phyloP scores from a whole-genome alignment of 1,140 invertebrate genomes.

The Cryptotermes secundus region DNA sequence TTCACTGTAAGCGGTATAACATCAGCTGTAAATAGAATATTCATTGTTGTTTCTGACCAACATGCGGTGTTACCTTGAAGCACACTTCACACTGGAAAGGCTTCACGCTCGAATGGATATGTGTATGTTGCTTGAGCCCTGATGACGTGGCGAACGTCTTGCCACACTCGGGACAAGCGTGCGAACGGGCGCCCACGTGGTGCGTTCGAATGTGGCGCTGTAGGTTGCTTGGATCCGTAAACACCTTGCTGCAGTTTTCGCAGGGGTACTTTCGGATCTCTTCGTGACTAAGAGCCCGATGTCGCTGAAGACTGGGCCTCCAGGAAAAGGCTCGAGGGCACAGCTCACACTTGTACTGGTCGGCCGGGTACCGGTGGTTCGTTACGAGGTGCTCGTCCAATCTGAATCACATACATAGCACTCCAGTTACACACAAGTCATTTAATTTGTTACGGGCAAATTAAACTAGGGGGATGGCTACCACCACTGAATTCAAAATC shows the following conservation, averaged over 20 bases:
- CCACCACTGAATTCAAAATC: too few relatives aligned
- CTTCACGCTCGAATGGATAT: conserved; percentile 98
- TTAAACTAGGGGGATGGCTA: too few relatives aligned
- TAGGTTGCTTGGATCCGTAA: conserved; percentile 93
- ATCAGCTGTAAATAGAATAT: too few relatives aligned
- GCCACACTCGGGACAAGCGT: conserved; percentile 96
- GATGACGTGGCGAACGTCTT: conserved; percentile 97
- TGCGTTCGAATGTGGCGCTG: conserved; percentile 93
- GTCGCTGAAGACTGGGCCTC: conserved; percentile 77
- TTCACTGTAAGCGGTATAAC: too few relatives aligned
- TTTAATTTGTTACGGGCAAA: too few relatives aligned
- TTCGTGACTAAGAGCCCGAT: conserved; percentile 77
- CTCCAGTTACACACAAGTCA: too few relatives aligned
- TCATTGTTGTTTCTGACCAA: too few relatives aligned
- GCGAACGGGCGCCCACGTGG: conserved; percentile 88
- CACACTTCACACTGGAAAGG: conserved; percentile 96
- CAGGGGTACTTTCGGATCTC: conserved; percentile 74
- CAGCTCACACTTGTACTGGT: conserved; percentile 79
- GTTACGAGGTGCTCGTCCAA: conserved; percentile 78
- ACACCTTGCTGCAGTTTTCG: conserved; percentile 78
- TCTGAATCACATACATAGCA: conserved; percentile 51
- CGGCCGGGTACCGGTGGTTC: conserved; percentile 70
- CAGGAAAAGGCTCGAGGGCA: conserved; percentile 82
- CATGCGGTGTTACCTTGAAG: conserved; percentile 60
- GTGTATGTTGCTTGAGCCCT: conserved; percentile 98